A percentile compares a stretch with the other conserved stretches of the same genome.
phyloP scores from a whole-genome alignment of 2,797 vertebrate genomes.

The Falco concolor region DNA sequence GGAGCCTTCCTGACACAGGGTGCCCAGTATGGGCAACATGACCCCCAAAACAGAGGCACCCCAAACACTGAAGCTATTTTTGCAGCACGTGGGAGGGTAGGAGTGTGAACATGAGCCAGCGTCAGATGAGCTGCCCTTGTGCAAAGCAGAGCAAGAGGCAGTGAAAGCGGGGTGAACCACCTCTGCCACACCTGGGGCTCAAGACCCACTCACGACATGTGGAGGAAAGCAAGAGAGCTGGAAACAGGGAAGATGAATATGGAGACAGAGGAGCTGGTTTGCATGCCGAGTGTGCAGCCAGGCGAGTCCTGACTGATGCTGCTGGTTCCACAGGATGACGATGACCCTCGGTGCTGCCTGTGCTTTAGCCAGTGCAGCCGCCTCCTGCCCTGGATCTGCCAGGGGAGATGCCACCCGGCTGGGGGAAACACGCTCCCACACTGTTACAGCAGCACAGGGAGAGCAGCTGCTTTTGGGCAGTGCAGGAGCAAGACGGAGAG shows the following conservation, averaged over 20 bases:
- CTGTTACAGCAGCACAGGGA: neutral
- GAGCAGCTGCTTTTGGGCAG: neutral
- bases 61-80: neutral
- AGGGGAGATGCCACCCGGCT: neutral
- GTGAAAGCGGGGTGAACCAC: neutral
- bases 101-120: accelerated
- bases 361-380: neutral
- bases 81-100: neutral
- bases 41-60: neutral
- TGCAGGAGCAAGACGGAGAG: neutral
- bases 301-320: neutral
- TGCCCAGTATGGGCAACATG: neutral
- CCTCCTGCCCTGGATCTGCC: neutral
- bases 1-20: accelerated
- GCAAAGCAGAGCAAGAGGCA: neutral
- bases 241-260: neutral
- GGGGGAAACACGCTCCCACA: neutral
- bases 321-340: neutral
- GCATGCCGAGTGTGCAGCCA: neutral
- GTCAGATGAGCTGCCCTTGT: accelerated
- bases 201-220: neutral
- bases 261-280: neutral
- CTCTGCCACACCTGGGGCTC: neutral
- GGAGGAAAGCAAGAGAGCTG: neutral
- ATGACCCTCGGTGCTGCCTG: neutral